phyloP scores from a whole-genome alignment of 2,113 vertebrate genomes.

The Ciconia stormi region DNA sequence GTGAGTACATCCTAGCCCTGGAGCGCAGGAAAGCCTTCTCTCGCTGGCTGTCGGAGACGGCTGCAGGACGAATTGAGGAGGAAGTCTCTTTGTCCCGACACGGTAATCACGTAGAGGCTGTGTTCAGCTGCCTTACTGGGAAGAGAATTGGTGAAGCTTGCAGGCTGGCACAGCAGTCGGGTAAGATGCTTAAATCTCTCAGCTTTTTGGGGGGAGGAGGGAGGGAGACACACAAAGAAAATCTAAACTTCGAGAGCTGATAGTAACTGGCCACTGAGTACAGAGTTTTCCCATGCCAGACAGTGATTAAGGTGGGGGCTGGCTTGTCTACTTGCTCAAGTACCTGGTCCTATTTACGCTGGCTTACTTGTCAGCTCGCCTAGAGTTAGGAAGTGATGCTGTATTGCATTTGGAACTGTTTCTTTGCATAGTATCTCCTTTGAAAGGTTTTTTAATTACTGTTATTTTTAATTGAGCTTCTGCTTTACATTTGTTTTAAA shows the following conservation, averaged over 20 bases:
- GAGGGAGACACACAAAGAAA: too few species aligned
- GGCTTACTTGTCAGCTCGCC: background rate
- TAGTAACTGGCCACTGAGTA: background rate
- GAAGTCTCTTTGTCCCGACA: slow-evolving; percentile 78
- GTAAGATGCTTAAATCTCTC: slow-evolving; percentile 46
- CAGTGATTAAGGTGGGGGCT: background rate
- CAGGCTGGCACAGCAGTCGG: slow-evolving; percentile 86
- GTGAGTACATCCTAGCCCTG: slow-evolving; percentile 79
- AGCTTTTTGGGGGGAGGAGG: too few species aligned
- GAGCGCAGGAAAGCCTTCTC: slow-evolving; percentile 88
- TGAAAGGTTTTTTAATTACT: background rate
- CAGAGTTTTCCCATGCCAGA: accelerated
- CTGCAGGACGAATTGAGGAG: slow-evolving; percentile 78
- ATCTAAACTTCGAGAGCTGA: background rate
- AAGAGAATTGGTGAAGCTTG: slow-evolving; percentile 89
- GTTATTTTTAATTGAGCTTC: background rate
- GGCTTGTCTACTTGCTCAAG: background rate
- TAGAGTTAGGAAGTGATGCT: background rate
- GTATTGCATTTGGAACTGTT: background rate
- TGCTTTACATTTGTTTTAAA: background rate
- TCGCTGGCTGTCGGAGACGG: slow-evolving; percentile 82
- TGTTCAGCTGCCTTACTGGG: slow-evolving; percentile 94
- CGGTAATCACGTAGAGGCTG: slow-evolving; percentile 75
- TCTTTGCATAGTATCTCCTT: background rate
- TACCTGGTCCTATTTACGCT: accelerated